Evolutionary conservation across 2,888 invertebrate species (phyloP).

Genomic region (Neoascia interrupta): DNA sequence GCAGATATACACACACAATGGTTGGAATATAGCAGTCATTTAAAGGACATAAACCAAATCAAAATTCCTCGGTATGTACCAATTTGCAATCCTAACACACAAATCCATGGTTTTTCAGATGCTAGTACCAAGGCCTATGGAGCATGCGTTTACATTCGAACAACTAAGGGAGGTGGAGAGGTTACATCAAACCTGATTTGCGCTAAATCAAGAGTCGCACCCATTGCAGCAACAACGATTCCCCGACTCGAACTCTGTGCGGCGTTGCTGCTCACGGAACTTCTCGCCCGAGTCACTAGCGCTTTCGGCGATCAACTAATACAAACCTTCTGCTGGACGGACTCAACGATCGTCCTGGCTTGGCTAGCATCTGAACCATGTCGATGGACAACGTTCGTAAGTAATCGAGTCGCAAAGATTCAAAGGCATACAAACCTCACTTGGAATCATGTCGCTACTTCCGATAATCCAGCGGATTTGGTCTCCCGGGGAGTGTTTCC

Average conservation of each 20-base stretch:
- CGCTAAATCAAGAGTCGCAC: conserved; percentile 3
- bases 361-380: background rate
- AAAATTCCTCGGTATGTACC: conserved; percentile 21
- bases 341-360: background rate
- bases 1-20: background rate
- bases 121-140: conserved; percentile 20
- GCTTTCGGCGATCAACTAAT: background rate
- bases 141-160: conserved; percentile 7
- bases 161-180: background rate
- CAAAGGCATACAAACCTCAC: background rate
- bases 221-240: background rate
- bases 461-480: background rate
- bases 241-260: background rate
- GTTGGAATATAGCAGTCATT: background rate
- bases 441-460: background rate
- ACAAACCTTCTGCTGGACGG: background rate
- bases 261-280: background rate
- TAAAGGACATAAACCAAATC: conserved; percentile 2
- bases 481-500: background rate
- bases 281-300: background rate
- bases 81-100: background rate
- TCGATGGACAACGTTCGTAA: background rate
- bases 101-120: conserved; percentile 26
- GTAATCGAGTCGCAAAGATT: background rate
- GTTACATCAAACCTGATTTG: background rate